Conservation (phyloP, 2,888 invertebrate genomes). For the Pyrgus malvae region DNA sequence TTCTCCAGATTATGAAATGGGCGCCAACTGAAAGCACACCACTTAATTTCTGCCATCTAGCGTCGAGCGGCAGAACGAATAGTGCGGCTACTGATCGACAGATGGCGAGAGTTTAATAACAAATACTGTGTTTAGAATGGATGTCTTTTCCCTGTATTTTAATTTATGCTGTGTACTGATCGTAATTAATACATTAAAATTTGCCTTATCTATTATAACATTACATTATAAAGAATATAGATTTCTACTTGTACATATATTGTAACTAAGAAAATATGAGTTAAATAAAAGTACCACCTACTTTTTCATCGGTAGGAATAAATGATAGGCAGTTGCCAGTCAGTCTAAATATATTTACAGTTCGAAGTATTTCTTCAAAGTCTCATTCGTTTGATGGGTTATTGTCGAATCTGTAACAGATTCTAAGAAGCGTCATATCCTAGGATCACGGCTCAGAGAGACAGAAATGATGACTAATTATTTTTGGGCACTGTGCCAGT, state of each 20-base stretch:
- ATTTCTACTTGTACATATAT: too few relatives aligned
- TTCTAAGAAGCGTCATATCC: conserved; percentile 55
- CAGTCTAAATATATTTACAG: too few relatives aligned
- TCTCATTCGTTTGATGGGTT: conserved; percentile 23
- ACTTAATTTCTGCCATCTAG: conserved; percentile 52
- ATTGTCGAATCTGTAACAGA: conserved; percentile 40
- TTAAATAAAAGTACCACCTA: too few relatives aligned
- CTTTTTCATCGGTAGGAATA: too few relatives aligned
- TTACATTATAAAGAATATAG: too few relatives aligned
- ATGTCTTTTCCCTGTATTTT: too few relatives aligned
- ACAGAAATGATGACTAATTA: conserved; percentile 68
- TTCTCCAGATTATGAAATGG: too few relatives aligned
- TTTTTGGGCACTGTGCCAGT: conserved; percentile 69
- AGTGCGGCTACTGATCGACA: conserved; percentile 46
- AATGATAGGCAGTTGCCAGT: too few relatives aligned
- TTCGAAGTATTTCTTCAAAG: not conserved
- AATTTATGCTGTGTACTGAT: too few relatives aligned
- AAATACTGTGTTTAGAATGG: not conserved
- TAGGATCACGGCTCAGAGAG: conserved; percentile 50
- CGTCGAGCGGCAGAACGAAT: conserved; percentile 50
- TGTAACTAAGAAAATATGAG: too few relatives aligned
- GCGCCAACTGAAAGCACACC: not conserved
- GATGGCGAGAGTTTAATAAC: conserved; percentile 47
- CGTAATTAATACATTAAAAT: too few relatives aligned
- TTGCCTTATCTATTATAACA: too few relatives aligned